phyloP scores from a whole-genome alignment of 2,888 invertebrate genomes.

The Xanthia icteritia region DNA sequence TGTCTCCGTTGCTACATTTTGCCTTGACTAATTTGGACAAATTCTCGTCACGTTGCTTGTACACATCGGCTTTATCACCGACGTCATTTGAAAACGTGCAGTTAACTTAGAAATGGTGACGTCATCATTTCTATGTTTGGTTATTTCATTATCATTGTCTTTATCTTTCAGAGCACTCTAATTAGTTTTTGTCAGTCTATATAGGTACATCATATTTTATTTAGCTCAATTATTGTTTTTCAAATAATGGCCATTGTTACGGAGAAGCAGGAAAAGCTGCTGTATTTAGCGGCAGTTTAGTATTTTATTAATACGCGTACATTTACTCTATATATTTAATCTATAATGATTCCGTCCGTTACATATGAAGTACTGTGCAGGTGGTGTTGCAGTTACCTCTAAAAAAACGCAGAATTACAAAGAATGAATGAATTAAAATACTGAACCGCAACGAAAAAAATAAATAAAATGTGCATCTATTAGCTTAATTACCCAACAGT shows the following conservation, averaged over 20 bases:
- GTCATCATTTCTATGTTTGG: slow-evolving; percentile 37
- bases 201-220: not conserved
- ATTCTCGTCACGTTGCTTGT: slow-evolving; percentile 51
- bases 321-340: not conserved
- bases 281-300: not conserved
- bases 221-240: not conserved
- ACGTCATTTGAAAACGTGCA: slow-evolving; percentile 50
- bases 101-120: not conserved
- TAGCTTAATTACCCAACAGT: slow-evolving; percentile 60
- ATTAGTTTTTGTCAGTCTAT: slow-evolving; percentile 18
- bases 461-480: slow-evolving; percentile 42
- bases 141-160: slow-evolving; percentile 41
- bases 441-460: slow-evolving; percentile 19
- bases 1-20: slow-evolving; percentile 54
- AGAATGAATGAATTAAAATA: slow-evolving; percentile 16
- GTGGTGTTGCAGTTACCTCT: not conserved
- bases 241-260: not conserved
- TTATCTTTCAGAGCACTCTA: slow-evolving; percentile 38
- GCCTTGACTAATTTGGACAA: slow-evolving; percentile 62
- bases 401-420: not conserved
- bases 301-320: not conserved
- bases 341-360: not conserved
- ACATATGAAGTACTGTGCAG: not conserved
- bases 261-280: not conserved
- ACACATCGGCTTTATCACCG: slow-evolving; percentile 48